phyloP scores from a whole-genome alignment of 2,797 vertebrate genomes.

The Enteromius radiatus region DNA sequence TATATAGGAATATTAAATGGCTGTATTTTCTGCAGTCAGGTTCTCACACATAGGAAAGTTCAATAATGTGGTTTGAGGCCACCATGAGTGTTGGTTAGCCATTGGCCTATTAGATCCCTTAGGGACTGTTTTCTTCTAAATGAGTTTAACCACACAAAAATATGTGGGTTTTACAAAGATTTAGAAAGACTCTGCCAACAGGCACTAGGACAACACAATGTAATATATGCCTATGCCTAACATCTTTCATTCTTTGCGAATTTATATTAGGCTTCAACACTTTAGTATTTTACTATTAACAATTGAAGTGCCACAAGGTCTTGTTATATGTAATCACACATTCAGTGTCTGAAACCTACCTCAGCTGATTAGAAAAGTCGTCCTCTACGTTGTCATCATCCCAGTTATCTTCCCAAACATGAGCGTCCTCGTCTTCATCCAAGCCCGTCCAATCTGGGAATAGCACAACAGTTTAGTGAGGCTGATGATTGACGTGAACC shows the following conservation, averaged over 20 bases:
- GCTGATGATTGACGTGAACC: neutral
- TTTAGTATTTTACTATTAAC: neutral
- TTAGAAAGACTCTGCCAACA: neutral
- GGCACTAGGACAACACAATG: neutral
- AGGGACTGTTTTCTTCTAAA: constrained; percentile 29
- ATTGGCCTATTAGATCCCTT: constrained; percentile 14
- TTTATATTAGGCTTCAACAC: neutral
- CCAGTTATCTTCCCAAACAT: constrained; percentile 99
- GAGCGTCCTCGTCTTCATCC: constrained; percentile 97
- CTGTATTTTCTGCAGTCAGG: neutral
- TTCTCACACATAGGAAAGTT: constrained; percentile 12
- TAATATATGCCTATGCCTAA: neutral
- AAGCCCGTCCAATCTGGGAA: constrained; percentile 93
- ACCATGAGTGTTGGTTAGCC: constrained; percentile 34
- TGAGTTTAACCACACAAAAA: constrained; percentile 20
- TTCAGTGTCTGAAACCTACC: constrained; percentile 72
- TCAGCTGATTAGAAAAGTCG: constrained; percentile 97
- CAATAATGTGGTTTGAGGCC: constrained; percentile 25
- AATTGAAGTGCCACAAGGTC: neutral
- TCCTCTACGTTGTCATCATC: constrained; percentile 99
- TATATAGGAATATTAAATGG: neutral
- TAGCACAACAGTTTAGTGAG: neutral
- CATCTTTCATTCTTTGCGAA: neutral
- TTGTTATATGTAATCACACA: neutral
- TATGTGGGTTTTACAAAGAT: neutral